Evolutionary conservation across 2,888 invertebrate species (phyloP).

Genomic region (Apocheima hispidaria): DNA sequence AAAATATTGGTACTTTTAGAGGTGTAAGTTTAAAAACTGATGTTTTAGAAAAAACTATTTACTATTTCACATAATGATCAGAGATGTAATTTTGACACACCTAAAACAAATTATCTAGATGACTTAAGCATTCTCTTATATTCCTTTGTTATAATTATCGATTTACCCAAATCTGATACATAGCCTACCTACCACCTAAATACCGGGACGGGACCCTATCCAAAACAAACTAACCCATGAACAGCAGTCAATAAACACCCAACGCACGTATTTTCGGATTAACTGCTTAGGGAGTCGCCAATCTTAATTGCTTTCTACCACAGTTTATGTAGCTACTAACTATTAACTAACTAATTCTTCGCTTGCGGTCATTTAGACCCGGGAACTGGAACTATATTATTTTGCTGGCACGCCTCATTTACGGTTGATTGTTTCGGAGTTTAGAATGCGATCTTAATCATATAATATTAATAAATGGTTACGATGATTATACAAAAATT

Average conservation of each 20-base stretch:
- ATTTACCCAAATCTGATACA: neutral
- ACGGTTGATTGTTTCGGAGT: conserved; percentile 56
- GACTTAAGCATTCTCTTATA: neutral
- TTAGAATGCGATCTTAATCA: neutral
- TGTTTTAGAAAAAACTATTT: too few species aligned
- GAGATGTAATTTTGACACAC: too few species aligned
- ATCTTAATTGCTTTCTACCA: conserved; percentile 76
- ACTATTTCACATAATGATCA: too few species aligned
- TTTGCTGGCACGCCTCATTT: conserved; percentile 74
- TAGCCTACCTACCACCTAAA: conserved; percentile 25
- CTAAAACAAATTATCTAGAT: too few species aligned
- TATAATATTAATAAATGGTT: too few species aligned
- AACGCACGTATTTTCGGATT: conserved; percentile 83
- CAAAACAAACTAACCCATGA: conserved; percentile 61
- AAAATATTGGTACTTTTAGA: too few species aligned
- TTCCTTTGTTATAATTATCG: neutral
- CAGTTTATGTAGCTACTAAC: conserved; percentile 59
- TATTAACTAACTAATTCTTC: conserved; percentile 46
- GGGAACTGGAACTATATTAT: conserved; percentile 75
- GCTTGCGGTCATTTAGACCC: conserved; percentile 72
- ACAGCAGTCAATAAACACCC: conserved; percentile 81
- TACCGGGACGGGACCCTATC: conserved; percentile 52
- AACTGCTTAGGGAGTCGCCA: conserved; percentile 80
- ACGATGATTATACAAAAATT: too few species aligned
- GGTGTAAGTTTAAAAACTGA: too few species aligned